Percentiles rank a stretch among this genome's conserved stretches.
These are phyloP conservation scores for Zophobas atratus DNA, from an alignment of 1,140 invertebrate species.

Conservation along the genomic window DNA sequence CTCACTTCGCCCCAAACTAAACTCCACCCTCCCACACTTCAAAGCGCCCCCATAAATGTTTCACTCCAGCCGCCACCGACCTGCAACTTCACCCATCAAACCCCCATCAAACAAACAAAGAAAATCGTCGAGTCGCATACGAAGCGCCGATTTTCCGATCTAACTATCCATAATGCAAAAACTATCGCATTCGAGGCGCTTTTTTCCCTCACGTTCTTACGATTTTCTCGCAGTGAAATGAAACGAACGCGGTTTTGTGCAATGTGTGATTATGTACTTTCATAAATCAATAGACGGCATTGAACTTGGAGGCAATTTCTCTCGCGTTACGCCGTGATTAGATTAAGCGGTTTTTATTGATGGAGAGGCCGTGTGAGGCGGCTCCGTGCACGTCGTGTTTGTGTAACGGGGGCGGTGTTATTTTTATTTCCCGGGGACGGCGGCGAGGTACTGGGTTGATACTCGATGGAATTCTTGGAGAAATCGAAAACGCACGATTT, in stretches of 20 bases:
- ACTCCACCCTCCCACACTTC: too few relatives aligned
- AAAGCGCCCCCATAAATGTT: too few relatives aligned
- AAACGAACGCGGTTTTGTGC: slow-evolving; percentile 22
- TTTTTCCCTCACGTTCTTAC: slow-evolving; percentile 1
- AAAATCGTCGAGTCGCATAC: too few relatives aligned
- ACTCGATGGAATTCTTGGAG: neutral
- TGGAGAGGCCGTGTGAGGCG: neutral
- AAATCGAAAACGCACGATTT: neutral
- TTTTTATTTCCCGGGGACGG: neutral
- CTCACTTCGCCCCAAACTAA: too few relatives aligned
- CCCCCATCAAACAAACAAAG: too few relatives aligned
- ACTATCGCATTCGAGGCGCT: slow-evolving; percentile 8
- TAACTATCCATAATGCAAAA: neutral
- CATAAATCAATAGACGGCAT: slow-evolving; percentile 38
- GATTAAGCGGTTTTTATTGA: slow-evolving; percentile 11
- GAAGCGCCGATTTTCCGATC: too few relatives aligned
- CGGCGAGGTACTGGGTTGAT: neutral
- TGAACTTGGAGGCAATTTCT: slow-evolving; percentile 33
- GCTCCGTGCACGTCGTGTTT: too few relatives aligned
- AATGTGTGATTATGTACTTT: slow-evolving; percentile 37
- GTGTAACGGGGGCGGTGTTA: too few relatives aligned
- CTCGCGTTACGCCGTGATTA: neutral
- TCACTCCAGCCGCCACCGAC: too few relatives aligned
- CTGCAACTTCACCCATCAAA: too few relatives aligned
- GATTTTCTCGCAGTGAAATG: slow-evolving; percentile 26